Conservation (phyloP, 2,888 invertebrate species). For the Plagodis pulveraria region DNA sequence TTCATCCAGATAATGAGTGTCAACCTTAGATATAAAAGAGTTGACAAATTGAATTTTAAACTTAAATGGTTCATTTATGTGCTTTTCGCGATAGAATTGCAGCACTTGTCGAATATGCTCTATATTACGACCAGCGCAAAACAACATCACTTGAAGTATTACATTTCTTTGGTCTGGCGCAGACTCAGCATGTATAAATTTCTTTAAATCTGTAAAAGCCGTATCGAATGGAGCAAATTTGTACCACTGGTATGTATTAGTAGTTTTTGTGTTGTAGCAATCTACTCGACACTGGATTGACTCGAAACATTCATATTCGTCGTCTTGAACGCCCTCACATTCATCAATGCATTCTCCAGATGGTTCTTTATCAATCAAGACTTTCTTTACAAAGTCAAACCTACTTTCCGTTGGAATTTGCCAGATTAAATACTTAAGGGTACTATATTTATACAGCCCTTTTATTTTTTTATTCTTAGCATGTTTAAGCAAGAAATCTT, state of each 20-base stretch:
- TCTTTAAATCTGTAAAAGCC: conserved; percentile 59
- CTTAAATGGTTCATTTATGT: conserved; percentile 66
- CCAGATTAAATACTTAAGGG: conserved; percentile 56
- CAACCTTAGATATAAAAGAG: conserved; percentile 48
- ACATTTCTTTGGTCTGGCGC: conserved; percentile 51
- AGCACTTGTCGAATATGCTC: conserved; percentile 53
- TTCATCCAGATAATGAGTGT: conserved; percentile 49
- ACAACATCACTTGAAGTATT: conserved; percentile 57
- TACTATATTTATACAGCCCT: conserved; percentile 43
- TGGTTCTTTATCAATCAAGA: conserved; percentile 51
- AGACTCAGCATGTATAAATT: conserved; percentile 56
- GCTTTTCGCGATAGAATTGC: conserved; percentile 59
- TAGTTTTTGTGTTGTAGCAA: conserved; percentile 7
- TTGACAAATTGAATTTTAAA: conserved; percentile 63
- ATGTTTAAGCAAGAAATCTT: conserved; percentile 53
- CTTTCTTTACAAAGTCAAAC: conserved; percentile 58
- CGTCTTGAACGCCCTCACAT: background rate
- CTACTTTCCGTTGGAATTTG: conserved; percentile 53
- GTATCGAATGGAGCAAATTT: conserved; percentile 56
- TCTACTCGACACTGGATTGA: background rate
- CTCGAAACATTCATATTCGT: background rate
- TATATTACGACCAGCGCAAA: conserved; percentile 50
- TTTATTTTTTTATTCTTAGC: conserved; percentile 38
- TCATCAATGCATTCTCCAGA: background rate
- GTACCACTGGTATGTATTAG: conserved; percentile 58